Base-by-base conservation (phyloP, 2,797 vertebrate species). In the Alosa sapidissima region DNA sequence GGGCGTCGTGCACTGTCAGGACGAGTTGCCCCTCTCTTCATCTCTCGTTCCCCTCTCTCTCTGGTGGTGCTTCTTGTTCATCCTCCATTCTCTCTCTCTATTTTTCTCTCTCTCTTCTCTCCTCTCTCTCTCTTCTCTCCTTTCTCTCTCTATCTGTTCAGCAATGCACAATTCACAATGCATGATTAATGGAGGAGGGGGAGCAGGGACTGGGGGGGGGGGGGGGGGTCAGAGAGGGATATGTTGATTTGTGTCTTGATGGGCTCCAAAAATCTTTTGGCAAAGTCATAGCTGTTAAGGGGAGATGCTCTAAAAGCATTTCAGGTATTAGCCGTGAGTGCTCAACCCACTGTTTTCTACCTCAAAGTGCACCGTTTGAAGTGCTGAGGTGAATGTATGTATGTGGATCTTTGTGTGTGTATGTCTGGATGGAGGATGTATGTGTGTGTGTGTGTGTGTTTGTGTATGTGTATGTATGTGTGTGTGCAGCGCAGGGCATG, bases 381-480 rank as follows among this genome's bases (percentile, higher is more conserved):
- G 24, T 28, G 68, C 68, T 14, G 24, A 36, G 36, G 28, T 72
- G 36, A 6, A 75, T 75, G 62, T 33, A 68, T 33, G 28, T 14
- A 68, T 68, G 24, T 24, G 28, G 62, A 33, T 68, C 0, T 68
- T 68, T 68, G 62, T 13, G 28, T 68, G 62, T 68, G 62, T 68
- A 24, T 3, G 41, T 52, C 8, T 52, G 19, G 19, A 24, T 60
- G n/a, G 5, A 9, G n/a, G n/a, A 0, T 10, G 10, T 33, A 24
- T 33, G 62, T 14, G 28, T 36, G 62, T 33, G 24, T 68, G 60
- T n/a, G n/a, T 28, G 24, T n/a, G 24, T 5, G 24, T 16, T 9
- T 54, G 52, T 58, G 81, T 58, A 52, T 82, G 81, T 51, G 14
- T 82, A 81, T 45, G 28, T 60, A 14, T 83, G 55, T 83, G 58